Conservation (phyloP, 2,113 vertebrate species). For the Salvelinus namaycush region DNA sequence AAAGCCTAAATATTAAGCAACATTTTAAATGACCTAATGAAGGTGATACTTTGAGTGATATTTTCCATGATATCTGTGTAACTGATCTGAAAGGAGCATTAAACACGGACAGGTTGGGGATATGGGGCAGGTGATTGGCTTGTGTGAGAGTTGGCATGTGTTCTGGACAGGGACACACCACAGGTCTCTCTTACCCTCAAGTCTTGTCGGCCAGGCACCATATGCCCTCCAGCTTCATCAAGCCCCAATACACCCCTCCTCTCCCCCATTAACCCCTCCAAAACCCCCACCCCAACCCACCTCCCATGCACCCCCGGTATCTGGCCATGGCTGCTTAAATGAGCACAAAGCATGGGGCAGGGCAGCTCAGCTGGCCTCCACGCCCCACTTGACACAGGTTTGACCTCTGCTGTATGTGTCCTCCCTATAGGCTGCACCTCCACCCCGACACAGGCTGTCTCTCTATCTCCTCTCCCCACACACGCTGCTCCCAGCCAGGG, state of each 20-base stretch:
- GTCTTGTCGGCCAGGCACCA: slow-evolving; percentile 40
- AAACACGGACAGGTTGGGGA: neutral
- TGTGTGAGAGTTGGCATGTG: slow-evolving; percentile 65
- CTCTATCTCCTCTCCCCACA: slow-evolving; percentile 52
- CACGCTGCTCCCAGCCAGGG: slow-evolving; percentile 51
- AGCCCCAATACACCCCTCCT: slow-evolving; percentile 2
- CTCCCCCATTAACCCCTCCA: neutral
- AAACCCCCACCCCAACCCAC: slow-evolving; percentile 11
- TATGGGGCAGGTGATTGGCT: slow-evolving; percentile 54
- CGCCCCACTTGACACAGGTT: slow-evolving; percentile 75
- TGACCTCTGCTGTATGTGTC: slow-evolving; percentile 69
- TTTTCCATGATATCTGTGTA: too few relatives aligned
- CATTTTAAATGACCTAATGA: too few relatives aligned
- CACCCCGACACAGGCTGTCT: slow-evolving; percentile 37
- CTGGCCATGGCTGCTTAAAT: slow-evolving; percentile 70
- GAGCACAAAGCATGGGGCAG: slow-evolving; percentile 61
- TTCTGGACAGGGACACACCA: slow-evolving; percentile 33
- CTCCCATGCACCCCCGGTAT: slow-evolving; percentile 51
- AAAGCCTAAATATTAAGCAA: too few relatives aligned
- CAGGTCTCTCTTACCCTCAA: slow-evolving; percentile 16
- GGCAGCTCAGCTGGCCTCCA: slow-evolving; percentile 74
- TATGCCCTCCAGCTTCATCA: slow-evolving; percentile 54
- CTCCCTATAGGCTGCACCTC: slow-evolving; percentile 61
- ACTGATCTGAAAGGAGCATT: neutral
- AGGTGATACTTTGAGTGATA: too few relatives aligned